phyloP scores from a whole-genome alignment of 2,888 invertebrate genomes.

The Drosophila quinaria region DNA sequence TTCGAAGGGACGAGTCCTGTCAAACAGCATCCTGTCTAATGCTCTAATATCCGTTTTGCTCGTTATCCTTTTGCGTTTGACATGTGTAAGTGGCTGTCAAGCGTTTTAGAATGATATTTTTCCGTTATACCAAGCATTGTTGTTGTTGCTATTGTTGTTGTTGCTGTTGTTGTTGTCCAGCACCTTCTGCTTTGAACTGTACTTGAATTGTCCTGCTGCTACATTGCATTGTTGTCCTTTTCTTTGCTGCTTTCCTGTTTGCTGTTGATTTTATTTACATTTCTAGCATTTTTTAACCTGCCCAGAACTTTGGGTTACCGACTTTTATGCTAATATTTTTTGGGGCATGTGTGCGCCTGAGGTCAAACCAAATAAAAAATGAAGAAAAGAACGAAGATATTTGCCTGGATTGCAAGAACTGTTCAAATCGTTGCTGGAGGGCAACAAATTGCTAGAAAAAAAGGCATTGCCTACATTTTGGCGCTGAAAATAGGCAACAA shows the following conservation, averaged over 20 bases:
- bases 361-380: constrained; percentile 42
- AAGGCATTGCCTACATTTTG: constrained; percentile 34
- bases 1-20: constrained; percentile 48
- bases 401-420: constrained; percentile 43
- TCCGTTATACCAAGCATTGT: constrained; percentile 40
- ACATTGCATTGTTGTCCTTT: constrained; percentile 60
- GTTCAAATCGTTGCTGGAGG: constrained; percentile 39
- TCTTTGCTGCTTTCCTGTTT: constrained; percentile 42
- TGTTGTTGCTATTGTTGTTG: constrained; percentile 20
- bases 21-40: constrained; percentile 75
- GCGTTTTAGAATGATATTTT: constrained; percentile 79
- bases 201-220: constrained; percentile 21
- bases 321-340: constrained; percentile 74
- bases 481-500: constrained; percentile 48
- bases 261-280: constrained; percentile 80
- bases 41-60: constrained; percentile 79
- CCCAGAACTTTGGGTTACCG: constrained; percentile 37
- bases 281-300: constrained; percentile 70
- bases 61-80: constrained; percentile 80
- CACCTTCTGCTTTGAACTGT: constrained; percentile 60
- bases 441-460: constrained; percentile 49
- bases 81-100: constrained; percentile 81
- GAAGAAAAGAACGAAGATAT: constrained; percentile 32
- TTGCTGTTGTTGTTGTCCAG: constrained; percentile 28
- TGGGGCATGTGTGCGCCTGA: constrained; percentile 41